phyloP scores from a whole-genome alignment of 2,113 vertebrate species.

The Strix uralensis region DNA sequence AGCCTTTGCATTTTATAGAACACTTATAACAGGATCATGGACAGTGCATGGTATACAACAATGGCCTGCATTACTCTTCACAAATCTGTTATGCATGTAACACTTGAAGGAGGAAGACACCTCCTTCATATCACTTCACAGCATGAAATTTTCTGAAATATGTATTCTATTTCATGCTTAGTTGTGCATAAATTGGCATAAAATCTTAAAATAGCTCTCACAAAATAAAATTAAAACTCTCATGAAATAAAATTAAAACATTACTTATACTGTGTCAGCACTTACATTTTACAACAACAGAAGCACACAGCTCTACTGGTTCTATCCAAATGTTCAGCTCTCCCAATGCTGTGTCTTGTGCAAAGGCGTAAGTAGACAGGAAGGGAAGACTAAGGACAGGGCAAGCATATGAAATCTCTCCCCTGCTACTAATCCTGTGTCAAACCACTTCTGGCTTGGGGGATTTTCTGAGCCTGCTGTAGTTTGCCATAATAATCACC shows the following conservation, averaged over 20 bases:
- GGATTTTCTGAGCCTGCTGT: neutral
- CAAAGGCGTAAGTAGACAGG: neutral
- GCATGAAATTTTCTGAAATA: neutral
- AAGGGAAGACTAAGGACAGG: neutral
- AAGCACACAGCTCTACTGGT: neutral
- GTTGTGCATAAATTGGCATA: conserved; percentile 17
- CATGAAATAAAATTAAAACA: neutral
- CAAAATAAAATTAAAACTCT: neutral
- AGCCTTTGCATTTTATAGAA: neutral
- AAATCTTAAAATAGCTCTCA: conserved; percentile 15
- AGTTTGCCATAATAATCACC: neutral
- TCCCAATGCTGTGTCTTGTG: neutral
- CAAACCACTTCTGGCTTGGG: neutral
- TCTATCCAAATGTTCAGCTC: neutral
- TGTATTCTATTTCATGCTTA: neutral
- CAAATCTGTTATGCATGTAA: neutral
- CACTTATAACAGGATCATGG: neutral
- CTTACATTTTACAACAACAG: neutral
- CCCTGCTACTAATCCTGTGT: neutral
- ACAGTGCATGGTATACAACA: neutral
- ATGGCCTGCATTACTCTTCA: neutral
- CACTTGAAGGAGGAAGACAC: neutral
- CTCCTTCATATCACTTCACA: neutral
- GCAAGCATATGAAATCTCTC: neutral
- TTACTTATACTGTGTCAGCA: neutral